Evolutionary conservation across 2,888 invertebrate genomes (phyloP).

Genomic region (Sphaeridia pumilis): DNA sequence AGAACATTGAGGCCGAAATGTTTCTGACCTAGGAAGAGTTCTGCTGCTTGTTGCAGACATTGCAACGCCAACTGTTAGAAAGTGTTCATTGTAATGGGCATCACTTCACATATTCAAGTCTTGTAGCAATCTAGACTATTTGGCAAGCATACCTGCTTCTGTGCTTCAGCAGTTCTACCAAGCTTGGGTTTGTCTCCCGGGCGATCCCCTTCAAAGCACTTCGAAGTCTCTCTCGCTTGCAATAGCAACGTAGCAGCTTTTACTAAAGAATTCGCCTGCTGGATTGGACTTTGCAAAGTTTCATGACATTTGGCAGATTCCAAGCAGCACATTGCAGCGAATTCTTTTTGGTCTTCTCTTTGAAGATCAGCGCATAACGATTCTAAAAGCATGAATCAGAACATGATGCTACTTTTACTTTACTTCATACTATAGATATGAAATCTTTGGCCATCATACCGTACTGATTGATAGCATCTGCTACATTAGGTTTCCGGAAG

Average conservation of each 20-base stretch:
- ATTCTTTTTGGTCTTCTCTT: constrained; percentile 30
- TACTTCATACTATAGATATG: neutral
- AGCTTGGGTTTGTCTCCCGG: neutral
- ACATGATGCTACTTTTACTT: too few relatives aligned
- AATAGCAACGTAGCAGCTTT: constrained; percentile 21
- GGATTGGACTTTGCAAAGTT: constrained; percentile 27
- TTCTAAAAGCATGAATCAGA: constrained; percentile 17
- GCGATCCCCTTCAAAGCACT: constrained; percentile 3
- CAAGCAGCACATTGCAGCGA: constrained; percentile 31
- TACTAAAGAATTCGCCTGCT: constrained; percentile 27
- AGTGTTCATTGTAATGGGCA: neutral
- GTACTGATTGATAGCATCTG: constrained; percentile 34
- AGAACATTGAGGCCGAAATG: constrained; percentile 21
- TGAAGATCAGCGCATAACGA: constrained; percentile 29
- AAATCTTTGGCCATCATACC: constrained; percentile 17
- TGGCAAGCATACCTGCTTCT: constrained; percentile 29
- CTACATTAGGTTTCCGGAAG: constrained; percentile 35
- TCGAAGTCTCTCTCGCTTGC: constrained; percentile 11
- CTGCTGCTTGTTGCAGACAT: constrained; percentile 25
- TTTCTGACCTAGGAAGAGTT: constrained; percentile 27
- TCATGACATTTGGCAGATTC: constrained; percentile 34
- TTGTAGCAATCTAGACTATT: neutral
- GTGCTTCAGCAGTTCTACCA: constrained; percentile 14
- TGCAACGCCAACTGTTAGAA: constrained; percentile 26
- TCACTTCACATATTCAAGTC: neutral